These are phyloP conservation scores for Colinus virginianus DNA, from an alignment of 2,113 vertebrate genomes.

Conservation along the genomic window DNA sequence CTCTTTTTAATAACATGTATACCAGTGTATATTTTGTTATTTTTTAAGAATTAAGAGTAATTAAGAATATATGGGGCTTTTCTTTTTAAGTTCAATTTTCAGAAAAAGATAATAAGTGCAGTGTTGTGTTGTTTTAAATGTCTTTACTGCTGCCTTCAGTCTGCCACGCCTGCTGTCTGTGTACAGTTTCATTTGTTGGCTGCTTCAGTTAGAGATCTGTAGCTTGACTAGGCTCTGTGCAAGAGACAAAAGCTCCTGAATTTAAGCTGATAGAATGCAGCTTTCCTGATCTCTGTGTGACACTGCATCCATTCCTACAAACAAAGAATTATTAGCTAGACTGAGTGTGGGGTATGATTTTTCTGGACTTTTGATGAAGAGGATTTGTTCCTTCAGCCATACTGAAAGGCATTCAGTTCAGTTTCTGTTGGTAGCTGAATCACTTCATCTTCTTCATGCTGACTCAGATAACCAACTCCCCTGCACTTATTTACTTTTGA, in stretches of 20 bases:
- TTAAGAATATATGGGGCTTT: background rate
- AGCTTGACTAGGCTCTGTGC: background rate
- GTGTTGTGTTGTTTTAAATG: background rate
- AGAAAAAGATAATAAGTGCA: background rate
- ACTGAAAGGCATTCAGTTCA: background rate
- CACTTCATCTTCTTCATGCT: background rate
- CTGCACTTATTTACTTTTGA: background rate
- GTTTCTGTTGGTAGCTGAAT: background rate
- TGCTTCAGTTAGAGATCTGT: background rate
- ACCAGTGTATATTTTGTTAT: background rate
- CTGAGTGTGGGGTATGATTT: background rate
- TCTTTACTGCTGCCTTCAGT: background rate
- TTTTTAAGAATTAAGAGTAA: background rate
- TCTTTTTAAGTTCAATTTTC: background rate
- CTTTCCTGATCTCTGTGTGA: background rate
- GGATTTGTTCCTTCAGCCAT: background rate
- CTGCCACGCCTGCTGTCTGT: background rate
- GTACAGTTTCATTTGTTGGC: background rate
- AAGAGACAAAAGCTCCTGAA: fast-evolving
- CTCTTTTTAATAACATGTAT: background rate
- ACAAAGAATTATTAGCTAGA: background rate
- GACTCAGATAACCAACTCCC: background rate
- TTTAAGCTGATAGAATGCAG: background rate
- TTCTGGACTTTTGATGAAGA: background rate
- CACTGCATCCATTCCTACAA: background rate